Evolutionary conservation across 2,888 invertebrate species (phyloP), one percentile per base, ranked within the genome.

Genomic region (Oligia fasciuncula): DNA sequence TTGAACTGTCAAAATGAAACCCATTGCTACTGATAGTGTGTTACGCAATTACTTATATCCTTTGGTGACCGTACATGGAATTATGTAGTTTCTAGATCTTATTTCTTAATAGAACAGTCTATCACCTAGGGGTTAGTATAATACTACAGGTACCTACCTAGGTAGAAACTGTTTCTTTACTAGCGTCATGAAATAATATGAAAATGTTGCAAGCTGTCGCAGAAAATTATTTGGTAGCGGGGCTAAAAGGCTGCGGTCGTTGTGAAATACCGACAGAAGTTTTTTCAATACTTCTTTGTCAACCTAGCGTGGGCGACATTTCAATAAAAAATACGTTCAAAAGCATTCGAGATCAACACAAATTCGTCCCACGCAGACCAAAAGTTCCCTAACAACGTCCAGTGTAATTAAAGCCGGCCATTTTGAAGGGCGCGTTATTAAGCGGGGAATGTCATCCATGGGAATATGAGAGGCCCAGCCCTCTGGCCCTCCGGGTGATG

Each of bases 401-500:
- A 74, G 70, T 71, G 80, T 90, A 90, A 90, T 90, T 90, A 88
- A 88, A 89, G 80, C 76, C 81, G 78, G 77, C 85, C 83, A 78
- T 83, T 80, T 80, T 85, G 76, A 77, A 84, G 83, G 85, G 84
- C 79, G 81, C 69, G 76, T 87, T 84, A 88, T 91, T 88, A 87
- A 83, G 85, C 80, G 77, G 79, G 87, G 89, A 84, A 89, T 89
- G 87, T 87, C 88, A 89, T 88, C 90, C 91, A 92, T 90, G 91
- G 86, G 88, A 87, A 89, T 88, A 90, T 90, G 89, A 91, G 89
- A 87, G 87, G 86, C 73, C 68, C 81, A 85, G 86, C 86, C 76
- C 84, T 77, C 73, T 43, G 54, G 79, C 71, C 71, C 75, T 75
- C 74, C 63, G 81, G 57, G 81, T 89, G 81, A 89, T 84, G 81